Conservation (phyloP, 2,113 vertebrate genomes). For the Mesocricetus auratus region DNA sequence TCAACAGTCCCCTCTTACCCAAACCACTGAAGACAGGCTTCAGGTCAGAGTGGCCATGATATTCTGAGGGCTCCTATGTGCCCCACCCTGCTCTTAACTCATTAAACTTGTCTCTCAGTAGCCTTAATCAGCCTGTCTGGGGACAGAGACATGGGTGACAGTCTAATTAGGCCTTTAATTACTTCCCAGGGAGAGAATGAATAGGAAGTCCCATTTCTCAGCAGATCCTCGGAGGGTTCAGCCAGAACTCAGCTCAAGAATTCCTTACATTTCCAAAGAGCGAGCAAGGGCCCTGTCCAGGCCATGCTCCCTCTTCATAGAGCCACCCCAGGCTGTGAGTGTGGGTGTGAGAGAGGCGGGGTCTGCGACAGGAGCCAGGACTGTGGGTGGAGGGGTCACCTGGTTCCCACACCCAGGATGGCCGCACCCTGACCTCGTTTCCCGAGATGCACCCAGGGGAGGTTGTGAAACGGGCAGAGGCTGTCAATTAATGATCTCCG, state of each 20-base stretch:
- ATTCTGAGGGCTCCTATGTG: neutral
- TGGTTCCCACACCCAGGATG: neutral
- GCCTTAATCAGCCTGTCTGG: constrained; percentile 16
- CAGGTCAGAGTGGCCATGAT: neutral
- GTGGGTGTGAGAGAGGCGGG: neutral
- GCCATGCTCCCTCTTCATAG: neutral
- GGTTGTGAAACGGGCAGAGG: neutral
- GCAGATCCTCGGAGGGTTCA: neutral
- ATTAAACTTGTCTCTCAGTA: neutral
- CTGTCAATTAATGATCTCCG: neutral
- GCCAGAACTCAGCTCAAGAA: neutral
- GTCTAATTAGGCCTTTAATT: constrained; percentile 50
- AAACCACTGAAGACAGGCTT: neutral
- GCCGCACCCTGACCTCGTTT: neutral
- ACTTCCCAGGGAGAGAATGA: neutral
- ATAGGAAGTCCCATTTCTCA: neutral
- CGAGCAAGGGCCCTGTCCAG: neutral
- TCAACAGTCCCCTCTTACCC: too few species aligned
- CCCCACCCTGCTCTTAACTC: neutral
- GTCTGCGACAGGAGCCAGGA: neutral
- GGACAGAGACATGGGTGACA: neutral
- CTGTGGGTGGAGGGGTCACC: neutral
- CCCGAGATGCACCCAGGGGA: neutral
- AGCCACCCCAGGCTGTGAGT: neutral
- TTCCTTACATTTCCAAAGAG: neutral